A percentile compares a stretch with the other conserved stretches of the same genome.
These are phyloP conservation scores for Arrhopalites spinosus DNA, from an alignment of 2,888 invertebrate species.

Conservation along the genomic window DNA sequence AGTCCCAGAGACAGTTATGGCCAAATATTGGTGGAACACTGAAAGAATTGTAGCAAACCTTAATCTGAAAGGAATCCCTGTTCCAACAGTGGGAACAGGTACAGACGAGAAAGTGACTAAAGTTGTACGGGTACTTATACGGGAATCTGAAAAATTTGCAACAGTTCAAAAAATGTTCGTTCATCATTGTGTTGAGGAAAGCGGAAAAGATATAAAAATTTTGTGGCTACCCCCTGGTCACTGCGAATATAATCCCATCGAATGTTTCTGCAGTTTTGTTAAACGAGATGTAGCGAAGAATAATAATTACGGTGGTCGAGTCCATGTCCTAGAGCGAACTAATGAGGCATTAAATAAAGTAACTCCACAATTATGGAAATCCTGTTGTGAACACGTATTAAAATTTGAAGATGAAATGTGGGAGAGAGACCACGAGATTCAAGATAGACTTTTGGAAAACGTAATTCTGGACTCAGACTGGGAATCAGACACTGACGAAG, in stretches of 20 bases:
- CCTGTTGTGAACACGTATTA: background rate
- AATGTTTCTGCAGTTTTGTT: background rate
- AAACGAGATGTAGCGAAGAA: background rate
- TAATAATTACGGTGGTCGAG: background rate
- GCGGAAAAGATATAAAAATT: slow-evolving; percentile 3
- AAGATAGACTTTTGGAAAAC: background rate
- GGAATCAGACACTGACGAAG: too few species aligned
- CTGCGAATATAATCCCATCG: background rate
- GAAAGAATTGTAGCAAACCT: background rate
- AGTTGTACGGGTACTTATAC: background rate
- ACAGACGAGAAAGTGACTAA: background rate
- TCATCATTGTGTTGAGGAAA: background rate
- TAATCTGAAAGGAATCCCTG: background rate
- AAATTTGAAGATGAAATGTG: background rate
- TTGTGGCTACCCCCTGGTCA: slow-evolving; percentile 1
- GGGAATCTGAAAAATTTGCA: background rate
- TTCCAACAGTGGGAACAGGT: background rate
- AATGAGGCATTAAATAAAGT: background rate
- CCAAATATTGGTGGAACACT: background rate
- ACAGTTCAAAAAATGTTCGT: background rate
- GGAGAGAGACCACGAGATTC: background rate
- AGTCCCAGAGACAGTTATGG: background rate
- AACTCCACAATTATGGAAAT: background rate
- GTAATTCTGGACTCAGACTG: too few species aligned
- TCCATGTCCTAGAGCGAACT: background rate